Base-by-base conservation (phyloP, 2,113 vertebrate genomes). In the Prochilodus magdalenae region DNA sequence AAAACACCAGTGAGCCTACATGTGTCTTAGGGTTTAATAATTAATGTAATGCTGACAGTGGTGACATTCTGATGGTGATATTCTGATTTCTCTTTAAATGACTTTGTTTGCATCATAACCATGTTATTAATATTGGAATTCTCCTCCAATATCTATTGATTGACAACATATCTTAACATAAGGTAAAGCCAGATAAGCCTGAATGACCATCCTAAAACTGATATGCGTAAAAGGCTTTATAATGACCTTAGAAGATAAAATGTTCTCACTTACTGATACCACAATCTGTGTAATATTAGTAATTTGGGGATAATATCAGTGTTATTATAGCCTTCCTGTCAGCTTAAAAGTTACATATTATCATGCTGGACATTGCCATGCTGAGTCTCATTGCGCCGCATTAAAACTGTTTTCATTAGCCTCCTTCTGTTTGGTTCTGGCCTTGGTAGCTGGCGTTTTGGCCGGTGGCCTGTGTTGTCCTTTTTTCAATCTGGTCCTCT, bases 401-500 rank as follows among this genome's bases (percentile, higher is more conserved):
- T 66, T 73, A 66, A 66, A 81, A 65, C 18, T 70, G 36, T 15
- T 86, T 82, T 1, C 79, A 72, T 75, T 13, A 5, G 4, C 59
- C 79, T 77, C 51, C 63, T 22, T 75, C 73, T 79, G 27, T 36
- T 60, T 73, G 47, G 69, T 24, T 36, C 13, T 83, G 78, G 87
- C 77, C 77, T 73, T 75, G 62, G 77, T 87, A 59, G 79, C 80
- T 78, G 76, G 82, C 78, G 83, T 80, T 84, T 77, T 84, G 84
- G 83, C 85, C 89, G 72, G 81, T 75, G 85, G 81, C 85, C 75
- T 79, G 83, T 74, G 81, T 73, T 55, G 60, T 67, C 63, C 79
- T 63, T 77, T 78, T 47, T 70, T 77, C 87, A 89, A 81, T 87
- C 86, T 89, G 84, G 69, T 86, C 85, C 60, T 76, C 83, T 73